A percentile compares a stretch with the other conserved stretches of the same genome.
These are phyloP conservation scores for Phodopus roborovskii DNA, from an alignment of 2,113 vertebrate species.

Conservation along the genomic window DNA sequence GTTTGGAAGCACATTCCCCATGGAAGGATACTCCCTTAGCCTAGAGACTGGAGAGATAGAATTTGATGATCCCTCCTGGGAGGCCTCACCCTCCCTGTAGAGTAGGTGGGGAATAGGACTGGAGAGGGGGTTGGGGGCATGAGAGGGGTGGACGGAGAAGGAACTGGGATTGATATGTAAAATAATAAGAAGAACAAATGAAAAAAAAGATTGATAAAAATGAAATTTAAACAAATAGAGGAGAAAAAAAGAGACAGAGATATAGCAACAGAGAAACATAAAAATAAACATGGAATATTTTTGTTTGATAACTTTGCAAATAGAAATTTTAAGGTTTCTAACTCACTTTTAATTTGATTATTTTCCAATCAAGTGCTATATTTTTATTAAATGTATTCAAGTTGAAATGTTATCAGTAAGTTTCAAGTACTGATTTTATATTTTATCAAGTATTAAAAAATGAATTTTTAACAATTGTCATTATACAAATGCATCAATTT, in stretches of 20 bases:
- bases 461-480: conserved; percentile 68
- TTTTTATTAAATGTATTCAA: not conserved
- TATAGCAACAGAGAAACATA: not conserved
- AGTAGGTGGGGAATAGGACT: no score
- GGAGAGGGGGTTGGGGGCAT: no score
- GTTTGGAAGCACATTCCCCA: no score
- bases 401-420: not conserved
- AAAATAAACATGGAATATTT: not conserved
- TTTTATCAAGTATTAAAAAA: conserved; percentile 35
- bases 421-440: not conserved
- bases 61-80: no score
- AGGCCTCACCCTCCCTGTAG: no score
- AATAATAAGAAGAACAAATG: no score
- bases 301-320: not conserved
- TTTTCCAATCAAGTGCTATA: not conserved
- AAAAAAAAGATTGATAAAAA: no score
- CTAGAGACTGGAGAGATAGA: no score
- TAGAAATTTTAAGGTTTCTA: not conserved
- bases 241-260: not conserved
- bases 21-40: no score
- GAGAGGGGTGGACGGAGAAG: no score
- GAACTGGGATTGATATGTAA: no score
- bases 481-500: conserved; percentile 68
- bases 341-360: not conserved
- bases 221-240: no score